Evolutionary conservation across 2,888 invertebrate genomes (phyloP).

Genomic region (Cephalotes varians): DNA sequence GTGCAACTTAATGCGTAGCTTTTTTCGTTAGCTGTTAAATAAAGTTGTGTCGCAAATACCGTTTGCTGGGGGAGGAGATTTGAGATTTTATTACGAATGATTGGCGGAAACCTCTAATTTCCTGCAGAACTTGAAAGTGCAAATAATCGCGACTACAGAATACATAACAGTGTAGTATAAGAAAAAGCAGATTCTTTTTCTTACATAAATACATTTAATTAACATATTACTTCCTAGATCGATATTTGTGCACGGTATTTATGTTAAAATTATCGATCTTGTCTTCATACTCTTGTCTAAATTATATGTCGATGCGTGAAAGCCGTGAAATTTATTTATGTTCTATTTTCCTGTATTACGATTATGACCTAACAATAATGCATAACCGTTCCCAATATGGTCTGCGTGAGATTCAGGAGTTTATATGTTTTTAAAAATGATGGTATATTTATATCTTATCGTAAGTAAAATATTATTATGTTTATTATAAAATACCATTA

Average conservation of each 20-base stretch:
- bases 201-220: slow-evolving; percentile 22
- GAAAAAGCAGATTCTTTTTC: background rate
- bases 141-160: slow-evolving; percentile 48
- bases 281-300: slow-evolving; percentile 7
- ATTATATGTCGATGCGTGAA: slow-evolving; percentile 19
- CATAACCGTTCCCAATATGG: background rate
- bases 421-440: background rate
- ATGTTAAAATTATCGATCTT: slow-evolving; percentile 13
- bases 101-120: slow-evolving; percentile 55
- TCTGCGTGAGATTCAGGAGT: background rate
- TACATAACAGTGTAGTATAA: slow-evolving; percentile 20
- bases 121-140: slow-evolving; percentile 25
- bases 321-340: background rate
- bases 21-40: slow-evolving; percentile 35
- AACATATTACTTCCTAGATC: background rate
- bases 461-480: background rate
- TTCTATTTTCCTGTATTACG: background rate
- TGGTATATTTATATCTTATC: background rate
- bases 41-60: slow-evolving; percentile 38
- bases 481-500: background rate
- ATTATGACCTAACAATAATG: slow-evolving; percentile 3
- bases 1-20: slow-evolving; percentile 13
- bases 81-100: slow-evolving; percentile 61
- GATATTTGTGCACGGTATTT: slow-evolving; percentile 3
- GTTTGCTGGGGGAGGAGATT: slow-evolving; percentile 59